Percentiles rank a stretch among this genome's conserved stretches.
phyloP scores from a whole-genome alignment of 2,888 invertebrate species.

The Candidula unifasciata region DNA sequence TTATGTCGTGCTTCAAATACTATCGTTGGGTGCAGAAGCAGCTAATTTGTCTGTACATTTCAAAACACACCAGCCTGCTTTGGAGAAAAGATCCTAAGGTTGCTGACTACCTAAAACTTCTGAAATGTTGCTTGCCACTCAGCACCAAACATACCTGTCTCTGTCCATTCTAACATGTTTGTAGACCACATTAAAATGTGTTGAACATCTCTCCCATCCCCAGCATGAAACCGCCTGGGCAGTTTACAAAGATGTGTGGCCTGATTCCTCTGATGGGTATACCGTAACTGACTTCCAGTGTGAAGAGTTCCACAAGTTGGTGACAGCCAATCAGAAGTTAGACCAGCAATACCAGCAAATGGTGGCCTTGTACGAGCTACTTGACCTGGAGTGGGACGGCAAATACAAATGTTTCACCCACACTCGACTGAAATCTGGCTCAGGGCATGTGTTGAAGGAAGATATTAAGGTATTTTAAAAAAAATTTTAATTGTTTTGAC shows the following conservation, averaged over 20 bases:
- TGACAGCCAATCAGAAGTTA: conserved; percentile 55
- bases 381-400: conserved; percentile 46
- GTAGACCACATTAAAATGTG: too few relatives aligned
- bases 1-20: too few relatives aligned
- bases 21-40: too few relatives aligned
- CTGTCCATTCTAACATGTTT: too few relatives aligned
- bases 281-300: conserved; percentile 67
- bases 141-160: too few relatives aligned
- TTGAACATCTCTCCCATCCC: conserved; percentile 26
- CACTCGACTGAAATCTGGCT: conserved; percentile 50
- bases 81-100: too few relatives aligned
- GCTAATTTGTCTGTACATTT: too few relatives aligned
- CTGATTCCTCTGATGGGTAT: conserved; percentile 58
- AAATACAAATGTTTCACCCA: conserved; percentile 37
- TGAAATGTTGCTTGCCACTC: too few relatives aligned
- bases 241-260: conserved; percentile 62
- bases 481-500: too few relatives aligned
- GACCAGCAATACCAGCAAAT: conserved; percentile 62
- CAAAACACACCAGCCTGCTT: too few relatives aligned
- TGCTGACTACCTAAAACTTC: too few relatives aligned
- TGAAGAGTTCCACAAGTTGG: conserved; percentile 67
- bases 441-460: conserved; percentile 50
- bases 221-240: conserved; percentile 69
- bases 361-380: conserved; percentile 53
- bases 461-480: conserved; percentile 37